Evolutionary conservation across 1,140 invertebrate species (phyloP).

Genomic region (Lethrus apterus): DNA sequence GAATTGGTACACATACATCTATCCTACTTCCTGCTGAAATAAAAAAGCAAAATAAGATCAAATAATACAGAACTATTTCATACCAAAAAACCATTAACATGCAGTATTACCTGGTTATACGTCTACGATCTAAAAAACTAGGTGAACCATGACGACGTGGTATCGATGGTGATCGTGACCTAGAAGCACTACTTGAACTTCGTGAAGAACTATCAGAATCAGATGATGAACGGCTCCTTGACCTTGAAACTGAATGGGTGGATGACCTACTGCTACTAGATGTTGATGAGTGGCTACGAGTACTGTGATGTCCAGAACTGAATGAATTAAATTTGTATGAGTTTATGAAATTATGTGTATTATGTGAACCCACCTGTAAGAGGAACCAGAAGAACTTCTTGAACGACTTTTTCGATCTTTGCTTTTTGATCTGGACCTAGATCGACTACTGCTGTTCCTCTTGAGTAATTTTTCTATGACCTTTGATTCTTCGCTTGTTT

Average conservation of each 20-base stretch:
- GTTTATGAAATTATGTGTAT: not conserved
- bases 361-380: slow-evolving; percentile 28
- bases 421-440: slow-evolving; percentile 14
- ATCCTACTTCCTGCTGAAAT: no score
- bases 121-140: slow-evolving; percentile 78
- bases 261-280: slow-evolving; percentile 36
- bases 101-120: slow-evolving; percentile 92
- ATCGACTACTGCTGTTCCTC: slow-evolving; percentile 4
- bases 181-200: slow-evolving; percentile 39
- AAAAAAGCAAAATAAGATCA: no score
- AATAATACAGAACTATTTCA: no score
- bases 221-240: slow-evolving; percentile 45
- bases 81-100: no score
- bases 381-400: slow-evolving; percentile 42
- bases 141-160: slow-evolving; percentile 81
- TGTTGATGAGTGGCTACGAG: slow-evolving; percentile 40
- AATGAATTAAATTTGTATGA: not conserved
- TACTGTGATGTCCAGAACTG: slow-evolving; percentile 21
- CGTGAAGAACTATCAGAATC: slow-evolving; percentile 43
- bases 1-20: no score
- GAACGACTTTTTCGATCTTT: slow-evolving; percentile 21
- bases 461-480: no score
- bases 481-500: no score
- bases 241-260: slow-evolving; percentile 44
- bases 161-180: slow-evolving; percentile 77